Conservation (phyloP, 1,140 invertebrate species). For the Lepidurus packardi region DNA sequence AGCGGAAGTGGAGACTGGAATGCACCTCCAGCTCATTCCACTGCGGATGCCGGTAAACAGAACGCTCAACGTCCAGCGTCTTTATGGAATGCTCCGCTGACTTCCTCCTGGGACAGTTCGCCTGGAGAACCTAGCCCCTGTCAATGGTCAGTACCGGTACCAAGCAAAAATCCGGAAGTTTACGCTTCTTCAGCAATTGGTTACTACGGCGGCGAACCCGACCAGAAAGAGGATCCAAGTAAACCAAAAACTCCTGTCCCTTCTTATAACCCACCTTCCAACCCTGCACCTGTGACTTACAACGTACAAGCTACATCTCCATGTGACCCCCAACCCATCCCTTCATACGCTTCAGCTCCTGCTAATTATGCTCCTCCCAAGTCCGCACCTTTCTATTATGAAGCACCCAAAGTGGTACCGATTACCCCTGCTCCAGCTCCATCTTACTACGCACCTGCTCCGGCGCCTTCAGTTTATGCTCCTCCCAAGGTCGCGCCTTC, state of each 20-base stretch:
- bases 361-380: background rate
- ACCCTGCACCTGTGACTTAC: background rate
- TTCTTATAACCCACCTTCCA: background rate
- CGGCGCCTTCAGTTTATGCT: background rate
- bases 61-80: background rate
- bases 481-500: background rate
- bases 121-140: background rate
- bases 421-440: too few relatives aligned
- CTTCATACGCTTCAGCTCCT: background rate
- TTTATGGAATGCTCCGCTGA: background rate
- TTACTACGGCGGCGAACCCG: background rate
- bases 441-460: too few relatives aligned
- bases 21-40: background rate
- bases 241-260: background rate
- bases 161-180: background rate
- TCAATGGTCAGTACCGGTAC: background rate
- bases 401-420: background rate
- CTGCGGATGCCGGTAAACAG: background rate
- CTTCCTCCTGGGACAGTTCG: background rate
- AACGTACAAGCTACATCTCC: background rate
- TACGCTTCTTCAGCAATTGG: background rate
- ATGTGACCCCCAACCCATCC: background rate
- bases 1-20: background rate
- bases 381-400: background rate
- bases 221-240: background rate